These are phyloP conservation scores for Equus przewalskii DNA, from an alignment of 2,113 vertebrate genomes.

Conservation along the genomic window DNA sequence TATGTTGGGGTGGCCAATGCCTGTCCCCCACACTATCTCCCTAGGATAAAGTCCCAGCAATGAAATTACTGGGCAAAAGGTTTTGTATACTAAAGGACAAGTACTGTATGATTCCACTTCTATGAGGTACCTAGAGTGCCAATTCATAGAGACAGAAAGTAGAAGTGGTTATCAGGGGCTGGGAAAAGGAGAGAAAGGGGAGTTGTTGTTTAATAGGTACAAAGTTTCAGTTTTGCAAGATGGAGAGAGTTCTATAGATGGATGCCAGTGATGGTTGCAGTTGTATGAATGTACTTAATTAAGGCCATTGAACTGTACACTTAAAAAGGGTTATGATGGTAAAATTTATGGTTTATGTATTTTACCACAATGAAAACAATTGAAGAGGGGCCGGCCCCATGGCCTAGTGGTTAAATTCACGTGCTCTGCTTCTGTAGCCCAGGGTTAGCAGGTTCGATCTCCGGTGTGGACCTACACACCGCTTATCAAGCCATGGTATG, in stretches of 20 bases:
- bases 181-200: rapidly evolving
- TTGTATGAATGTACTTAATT: neutral
- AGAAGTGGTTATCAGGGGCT: neutral
- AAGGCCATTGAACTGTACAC: neutral
- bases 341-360: neutral
- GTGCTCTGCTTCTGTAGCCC: too few species aligned
- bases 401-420: too few species aligned
- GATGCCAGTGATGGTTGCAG: neutral
- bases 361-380: neutral
- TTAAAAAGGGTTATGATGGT: neutral
- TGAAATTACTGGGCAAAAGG: neutral
- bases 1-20: too few species aligned
- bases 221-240: neutral
- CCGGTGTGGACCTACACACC: too few species aligned
- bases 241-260: neutral
- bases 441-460: too few species aligned
- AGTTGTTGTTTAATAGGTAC: neutral
- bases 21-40: neutral
- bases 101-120: neutral
- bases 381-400: neutral
- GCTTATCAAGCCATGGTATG: too few species aligned
- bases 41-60: neutral
- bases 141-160: neutral
- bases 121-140: neutral
- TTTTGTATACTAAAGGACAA: neutral